Evolutionary conservation across 2,113 vertebrate genomes (phyloP), one percentile per base, ranked within the genome.

Genomic region (Abramis brama): DNA sequence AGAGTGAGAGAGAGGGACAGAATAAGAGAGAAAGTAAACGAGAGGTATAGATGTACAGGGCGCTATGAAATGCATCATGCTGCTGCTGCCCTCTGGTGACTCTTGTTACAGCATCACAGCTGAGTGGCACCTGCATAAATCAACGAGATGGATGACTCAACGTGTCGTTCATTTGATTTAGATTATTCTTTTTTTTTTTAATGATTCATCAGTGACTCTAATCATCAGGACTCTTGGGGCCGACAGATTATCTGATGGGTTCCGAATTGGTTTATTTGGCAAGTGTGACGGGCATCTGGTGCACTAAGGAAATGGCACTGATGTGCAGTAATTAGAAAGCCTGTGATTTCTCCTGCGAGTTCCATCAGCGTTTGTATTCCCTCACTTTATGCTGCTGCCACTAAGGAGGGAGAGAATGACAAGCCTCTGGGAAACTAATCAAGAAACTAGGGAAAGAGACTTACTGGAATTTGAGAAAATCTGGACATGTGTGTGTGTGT

Each of bases 1-100:
- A 55, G 80, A 52, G 39, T 60, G 36, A 30, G 57, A 43, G 52
- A 59, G 75, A 62, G 23, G 47, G 71, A 55, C 6, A 36, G 73
- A 52, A n/a, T 23, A n/a, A 52, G 23, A 25, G 25, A 66, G 83
- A 77, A 50, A 30, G 79, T 25, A 3, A 70, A 70, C 2, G 39
- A 68, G 64, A 43, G 36, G 12, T 9, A 2, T 21, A 62, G 57
- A 62, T 33, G 77, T 79, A 23, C 10, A 17, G 30, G 59, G 27
- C 4, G 6, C 30, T 50, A 39, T 21, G 55, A 25, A 70, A 39
- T 73, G 30, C 21, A n/a, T 13, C 47, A 59, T 83, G 82, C 82
- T 17, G 21, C 15, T 74, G 79, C 76, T 71, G 81, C 81, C 77
- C 86, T 62, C 86, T 89, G 79, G 33, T 87, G 86, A 19, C 52